A percentile compares a stretch with the other conserved stretches of the same genome.
These are phyloP conservation scores for Cremastinae sp. DNA, from an alignment of 2,888 invertebrate species.

Conservation along the genomic window DNA sequence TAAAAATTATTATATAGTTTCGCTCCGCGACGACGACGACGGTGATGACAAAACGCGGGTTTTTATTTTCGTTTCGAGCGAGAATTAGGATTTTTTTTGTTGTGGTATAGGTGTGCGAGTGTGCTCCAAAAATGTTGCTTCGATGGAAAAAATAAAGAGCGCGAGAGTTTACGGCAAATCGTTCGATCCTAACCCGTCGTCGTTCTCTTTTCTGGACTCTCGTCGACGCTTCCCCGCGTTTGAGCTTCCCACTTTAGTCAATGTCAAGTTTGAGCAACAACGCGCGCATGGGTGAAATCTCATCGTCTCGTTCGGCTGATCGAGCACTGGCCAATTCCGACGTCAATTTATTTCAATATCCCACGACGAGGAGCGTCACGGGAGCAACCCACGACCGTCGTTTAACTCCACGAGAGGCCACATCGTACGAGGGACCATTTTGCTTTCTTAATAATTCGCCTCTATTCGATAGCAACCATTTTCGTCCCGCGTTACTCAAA, in stretches of 20 bases:
- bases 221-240: background rate
- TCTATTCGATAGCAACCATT: slow-evolving; percentile 60
- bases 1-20: slow-evolving; percentile 2
- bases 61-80: no score
- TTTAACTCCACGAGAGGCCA: slow-evolving; percentile 63
- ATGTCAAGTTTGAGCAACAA: slow-evolving; percentile 31
- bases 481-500: background rate
- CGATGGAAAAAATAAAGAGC: no score
- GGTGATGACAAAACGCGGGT: no score
- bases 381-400: slow-evolving; percentile 40
- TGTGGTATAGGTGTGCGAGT: no score
- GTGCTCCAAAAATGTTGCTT: no score
- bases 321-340: slow-evolving; percentile 69
- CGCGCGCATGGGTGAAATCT: slow-evolving; percentile 39
- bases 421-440: slow-evolving; percentile 74
- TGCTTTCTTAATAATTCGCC: slow-evolving; percentile 69
- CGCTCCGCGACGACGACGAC: no score
- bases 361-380: slow-evolving; percentile 62
- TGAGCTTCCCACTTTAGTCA: slow-evolving; percentile 19
- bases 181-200: no score
- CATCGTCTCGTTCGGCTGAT: slow-evolving; percentile 16
- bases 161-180: no score
- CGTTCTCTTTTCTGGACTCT: no score
- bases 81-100: no score
- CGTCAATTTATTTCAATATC: slow-evolving; percentile 79